A percentile compares a stretch with the other conserved stretches of the same genome.
Conservation (phyloP, 2,113 vertebrate genomes). For the Paramisgurnus dabryanus region DNA sequence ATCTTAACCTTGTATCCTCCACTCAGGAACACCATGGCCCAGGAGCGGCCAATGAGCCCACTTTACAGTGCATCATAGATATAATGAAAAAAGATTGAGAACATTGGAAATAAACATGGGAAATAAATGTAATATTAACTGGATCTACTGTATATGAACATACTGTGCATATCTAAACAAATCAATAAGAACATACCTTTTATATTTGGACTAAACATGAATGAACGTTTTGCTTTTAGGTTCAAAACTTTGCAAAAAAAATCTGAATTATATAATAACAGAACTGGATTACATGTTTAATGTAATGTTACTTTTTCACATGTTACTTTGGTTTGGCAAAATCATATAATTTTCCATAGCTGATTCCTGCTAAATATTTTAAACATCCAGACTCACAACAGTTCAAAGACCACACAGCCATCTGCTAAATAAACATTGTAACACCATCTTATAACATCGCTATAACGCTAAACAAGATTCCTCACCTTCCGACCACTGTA, state of each 20-base stretch:
- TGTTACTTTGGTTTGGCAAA: neutral
- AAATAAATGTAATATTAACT: too few species aligned
- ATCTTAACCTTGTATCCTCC: constrained; percentile 88
- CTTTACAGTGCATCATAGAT: constrained; percentile 62
- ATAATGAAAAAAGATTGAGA: constrained; percentile 42
- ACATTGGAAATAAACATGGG: neutral
- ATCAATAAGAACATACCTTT: too few species aligned
- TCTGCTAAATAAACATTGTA: neutral
- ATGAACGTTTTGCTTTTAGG: too few species aligned
- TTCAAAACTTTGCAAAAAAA: too few species aligned
- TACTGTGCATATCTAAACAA: too few species aligned
- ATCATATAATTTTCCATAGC: neutral
- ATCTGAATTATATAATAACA: too few species aligned
- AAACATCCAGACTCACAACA: neutral
- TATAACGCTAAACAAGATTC: neutral
- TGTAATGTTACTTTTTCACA: too few species aligned
- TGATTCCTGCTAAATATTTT: neutral
- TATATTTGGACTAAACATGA: too few species aligned
- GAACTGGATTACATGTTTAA: too few species aligned
- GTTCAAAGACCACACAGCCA: constrained; percentile 24
- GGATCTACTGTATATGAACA: too few species aligned
- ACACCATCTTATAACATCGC: neutral
- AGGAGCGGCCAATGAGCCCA: constrained; percentile 91
- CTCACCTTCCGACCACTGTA: constrained; percentile 76
- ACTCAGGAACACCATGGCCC: constrained; percentile 92